Conservation (phyloP, 2,888 invertebrate genomes). For the Cataglyphis albicans region DNA sequence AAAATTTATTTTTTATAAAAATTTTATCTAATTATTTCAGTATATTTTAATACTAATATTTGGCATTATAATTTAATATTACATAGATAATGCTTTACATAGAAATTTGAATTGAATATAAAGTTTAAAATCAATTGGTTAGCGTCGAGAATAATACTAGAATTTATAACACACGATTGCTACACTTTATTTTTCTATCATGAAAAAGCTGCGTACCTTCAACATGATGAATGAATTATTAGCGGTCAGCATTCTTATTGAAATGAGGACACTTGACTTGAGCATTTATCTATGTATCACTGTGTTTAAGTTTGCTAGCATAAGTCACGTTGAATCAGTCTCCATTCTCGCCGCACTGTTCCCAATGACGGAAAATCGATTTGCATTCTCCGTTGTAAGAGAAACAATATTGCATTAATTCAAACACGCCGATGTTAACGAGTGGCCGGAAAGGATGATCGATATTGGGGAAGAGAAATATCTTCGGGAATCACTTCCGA, state of each 20-base stretch:
- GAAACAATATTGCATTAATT: conserved; percentile 51
- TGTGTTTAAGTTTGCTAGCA: conserved; percentile 8
- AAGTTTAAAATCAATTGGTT: neutral
- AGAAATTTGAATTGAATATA: conserved; percentile 7
- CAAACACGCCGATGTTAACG: neutral
- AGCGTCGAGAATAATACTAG: neutral
- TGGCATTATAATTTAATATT: neutral
- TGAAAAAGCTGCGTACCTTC: neutral
- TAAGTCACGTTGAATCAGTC: conserved; percentile 15
- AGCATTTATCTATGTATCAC: conserved; percentile 18
- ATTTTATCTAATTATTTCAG: neutral
- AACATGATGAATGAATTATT: neutral
- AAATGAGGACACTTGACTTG: conserved; percentile 14
- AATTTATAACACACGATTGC: neutral
- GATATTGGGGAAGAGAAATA: conserved; percentile 10
- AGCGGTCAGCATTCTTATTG: conserved; percentile 3
- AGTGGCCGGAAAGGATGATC: neutral
- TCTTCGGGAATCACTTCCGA: conserved; percentile 35
- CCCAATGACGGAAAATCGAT: conserved; percentile 25
- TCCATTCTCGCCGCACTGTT: conserved; percentile 18
- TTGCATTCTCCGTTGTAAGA: conserved; percentile 28
- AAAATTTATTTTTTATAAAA: conserved; percentile 6
- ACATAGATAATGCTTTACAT: neutral
- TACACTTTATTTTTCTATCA: neutral
- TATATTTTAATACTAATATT: neutral